A percentile compares a stretch with the other conserved stretches of the same genome.
Evolutionary conservation across 2,888 invertebrate genomes (phyloP).

Genomic region (Stratiomys singularior): DNA sequence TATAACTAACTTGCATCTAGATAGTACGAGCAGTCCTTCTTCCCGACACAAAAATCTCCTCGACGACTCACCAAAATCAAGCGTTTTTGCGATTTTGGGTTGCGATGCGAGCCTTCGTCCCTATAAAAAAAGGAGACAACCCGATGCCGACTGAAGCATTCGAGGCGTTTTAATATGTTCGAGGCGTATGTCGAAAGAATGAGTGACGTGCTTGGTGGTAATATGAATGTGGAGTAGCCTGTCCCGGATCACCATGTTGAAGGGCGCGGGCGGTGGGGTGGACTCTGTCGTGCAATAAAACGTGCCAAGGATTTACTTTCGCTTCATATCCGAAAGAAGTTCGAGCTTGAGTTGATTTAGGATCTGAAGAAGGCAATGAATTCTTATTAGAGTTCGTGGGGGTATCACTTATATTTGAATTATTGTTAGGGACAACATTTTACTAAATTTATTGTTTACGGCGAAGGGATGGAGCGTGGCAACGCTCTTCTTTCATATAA

Average conservation of each 20-base stretch:
- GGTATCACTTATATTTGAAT: constrained; percentile 21
- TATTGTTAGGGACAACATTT: constrained; percentile 42
- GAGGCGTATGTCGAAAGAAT: constrained; percentile 45
- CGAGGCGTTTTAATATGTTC: constrained; percentile 48
- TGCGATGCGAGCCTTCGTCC: neutral
- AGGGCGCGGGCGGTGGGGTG: neutral
- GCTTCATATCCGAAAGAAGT: neutral
- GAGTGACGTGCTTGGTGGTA: constrained; percentile 42
- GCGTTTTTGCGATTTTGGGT: constrained; percentile 33
- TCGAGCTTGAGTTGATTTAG: constrained; percentile 40
- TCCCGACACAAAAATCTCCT: constrained; percentile 7
- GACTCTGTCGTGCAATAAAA: constrained; percentile 19
- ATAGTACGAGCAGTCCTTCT: constrained; percentile 25
- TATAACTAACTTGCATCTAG: constrained; percentile 52
- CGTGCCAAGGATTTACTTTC: constrained; percentile 42
- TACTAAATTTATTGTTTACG: constrained; percentile 23
- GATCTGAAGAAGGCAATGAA: constrained; percentile 39
- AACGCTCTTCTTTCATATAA: neutral
- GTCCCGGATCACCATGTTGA: neutral
- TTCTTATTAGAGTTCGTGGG: constrained; percentile 34
- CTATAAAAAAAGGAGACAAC: neutral
- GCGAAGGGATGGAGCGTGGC: neutral
- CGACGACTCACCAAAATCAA: neutral
- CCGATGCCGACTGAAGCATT: constrained; percentile 23
- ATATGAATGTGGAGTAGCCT: constrained; percentile 15